phyloP scores from a whole-genome alignment of 2,888 invertebrate species.

The Lepeophtheirus nordmannii region DNA sequence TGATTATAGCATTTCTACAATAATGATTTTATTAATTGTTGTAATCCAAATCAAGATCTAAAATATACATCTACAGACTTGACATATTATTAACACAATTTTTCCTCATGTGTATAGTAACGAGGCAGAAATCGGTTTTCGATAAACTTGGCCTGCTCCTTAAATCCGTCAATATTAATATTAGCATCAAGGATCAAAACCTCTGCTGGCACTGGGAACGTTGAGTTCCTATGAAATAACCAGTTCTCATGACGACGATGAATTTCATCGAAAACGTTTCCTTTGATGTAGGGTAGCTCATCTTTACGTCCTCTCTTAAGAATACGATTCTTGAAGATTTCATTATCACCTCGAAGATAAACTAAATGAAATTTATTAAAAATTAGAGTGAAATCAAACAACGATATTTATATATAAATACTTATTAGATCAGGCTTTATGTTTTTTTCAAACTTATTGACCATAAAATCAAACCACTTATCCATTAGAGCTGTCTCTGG shows the following conservation, averaged over 20 bases:
- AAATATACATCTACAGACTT: too few relatives aligned
- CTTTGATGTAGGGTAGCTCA: slow-evolving; percentile 39
- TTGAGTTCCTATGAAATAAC: slow-evolving; percentile 32
- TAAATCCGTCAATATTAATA: background rate
- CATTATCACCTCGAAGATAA: slow-evolving; percentile 55
- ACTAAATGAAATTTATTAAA: slow-evolving; percentile 39
- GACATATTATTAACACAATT: too few relatives aligned
- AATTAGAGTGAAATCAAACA: background rate
- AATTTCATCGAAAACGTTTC: slow-evolving; percentile 54
- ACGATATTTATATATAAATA: slow-evolving; percentile 32
- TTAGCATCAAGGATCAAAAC: slow-evolving; percentile 15
- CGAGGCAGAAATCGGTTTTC: background rate
- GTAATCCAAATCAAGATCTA: too few relatives aligned
- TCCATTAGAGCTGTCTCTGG: slow-evolving; percentile 65
- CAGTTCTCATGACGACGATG: slow-evolving; percentile 52
- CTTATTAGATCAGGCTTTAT: slow-evolving; percentile 68
- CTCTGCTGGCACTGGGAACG: slow-evolving; percentile 4
- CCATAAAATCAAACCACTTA: slow-evolving; percentile 70
- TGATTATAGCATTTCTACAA: too few relatives aligned
- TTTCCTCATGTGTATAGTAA: too few relatives aligned
- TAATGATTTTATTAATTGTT: too few relatives aligned
- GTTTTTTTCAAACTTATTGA: slow-evolving; percentile 45
- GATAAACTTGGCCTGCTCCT: background rate
- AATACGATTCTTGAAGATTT: slow-evolving; percentile 55
- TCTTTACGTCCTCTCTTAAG: slow-evolving; percentile 58